phyloP scores from a whole-genome alignment of 37 sponge, comb jelly and placozoan species.

The Theonella swinhoei region DNA sequence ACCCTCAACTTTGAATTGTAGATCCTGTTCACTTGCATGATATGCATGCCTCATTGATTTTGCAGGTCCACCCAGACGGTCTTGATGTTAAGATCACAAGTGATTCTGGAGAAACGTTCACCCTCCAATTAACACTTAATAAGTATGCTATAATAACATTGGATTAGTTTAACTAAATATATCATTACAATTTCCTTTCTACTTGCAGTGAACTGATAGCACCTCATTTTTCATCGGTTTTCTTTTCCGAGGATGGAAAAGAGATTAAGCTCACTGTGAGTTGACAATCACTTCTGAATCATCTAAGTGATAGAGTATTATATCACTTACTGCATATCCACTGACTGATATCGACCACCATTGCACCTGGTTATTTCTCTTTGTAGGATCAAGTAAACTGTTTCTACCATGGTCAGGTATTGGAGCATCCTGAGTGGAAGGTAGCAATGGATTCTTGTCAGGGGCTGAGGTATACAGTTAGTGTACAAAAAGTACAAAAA shows the following conservation, averaged over 20 bases:
- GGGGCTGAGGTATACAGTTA: constrained; percentile 59
- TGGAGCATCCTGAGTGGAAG: constrained; percentile 65
- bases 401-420: constrained; percentile 79
- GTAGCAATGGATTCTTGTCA: constrained; percentile 67
- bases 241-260: constrained; percentile 19
- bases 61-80: neutral
- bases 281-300: neutral
- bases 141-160: neutral
- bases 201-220: neutral
- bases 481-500: too few species aligned
- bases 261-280: constrained; percentile 15
- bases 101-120: neutral
- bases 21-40: too few species aligned
- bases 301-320: neutral
- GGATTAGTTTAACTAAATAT: neutral
- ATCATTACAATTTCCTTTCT: neutral
- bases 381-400: constrained; percentile 71
- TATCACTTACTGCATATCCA: neutral
- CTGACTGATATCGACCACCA: too few species aligned
- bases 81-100: neutral
- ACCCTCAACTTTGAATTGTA: too few species aligned
- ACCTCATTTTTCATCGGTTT: constrained; percentile 17
- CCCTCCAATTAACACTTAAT: neutral
- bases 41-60: too few species aligned
- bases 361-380: too few species aligned